phyloP scores from a whole-genome alignment of 2,113 vertebrate genomes.

The Dendropsophus ebraccatus region DNA sequence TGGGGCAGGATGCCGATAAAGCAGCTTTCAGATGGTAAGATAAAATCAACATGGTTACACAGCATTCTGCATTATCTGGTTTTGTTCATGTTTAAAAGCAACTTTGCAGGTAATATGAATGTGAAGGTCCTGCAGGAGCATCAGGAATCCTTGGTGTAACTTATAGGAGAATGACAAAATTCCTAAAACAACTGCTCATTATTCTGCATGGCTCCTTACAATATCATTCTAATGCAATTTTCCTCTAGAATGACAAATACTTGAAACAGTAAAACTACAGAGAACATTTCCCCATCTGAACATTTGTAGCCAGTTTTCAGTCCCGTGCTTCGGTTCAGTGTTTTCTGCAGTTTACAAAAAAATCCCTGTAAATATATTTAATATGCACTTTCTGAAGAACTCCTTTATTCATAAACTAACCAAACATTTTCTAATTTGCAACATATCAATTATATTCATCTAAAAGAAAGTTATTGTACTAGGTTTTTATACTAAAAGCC shows the following conservation, averaged over 20 bases:
- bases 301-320: slow-evolving; percentile 60
- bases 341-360: slow-evolving; percentile 55
- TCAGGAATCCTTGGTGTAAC: slow-evolving; percentile 77
- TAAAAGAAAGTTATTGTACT: slow-evolving; percentile 37
- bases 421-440: slow-evolving; percentile 42
- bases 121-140: slow-evolving; percentile 78
- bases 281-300: slow-evolving; percentile 61
- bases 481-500: slow-evolving; percentile 10
- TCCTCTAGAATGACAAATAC: slow-evolving; percentile 64
- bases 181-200: slow-evolving; percentile 1
- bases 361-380: slow-evolving; percentile 52
- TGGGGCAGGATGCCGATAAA: slow-evolving; percentile 60
- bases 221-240: slow-evolving; percentile 49
- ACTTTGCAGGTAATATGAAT: slow-evolving; percentile 61
- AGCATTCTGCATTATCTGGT: slow-evolving; percentile 60
- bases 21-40: slow-evolving; percentile 58
- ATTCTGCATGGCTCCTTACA: slow-evolving; percentile 5
- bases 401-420: slow-evolving; percentile 27
- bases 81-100: slow-evolving; percentile 29
- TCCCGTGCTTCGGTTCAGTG: slow-evolving; percentile 55
- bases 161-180: slow-evolving; percentile 56
- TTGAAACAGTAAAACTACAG: slow-evolving; percentile 63
- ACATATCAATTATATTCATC: slow-evolving; percentile 19
- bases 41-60: slow-evolving; percentile 62
- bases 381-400: slow-evolving; percentile 37